These are phyloP conservation scores for Eubasilissa splendida DNA, from an alignment of 2,888 invertebrate genomes.

Conservation along the genomic window DNA sequence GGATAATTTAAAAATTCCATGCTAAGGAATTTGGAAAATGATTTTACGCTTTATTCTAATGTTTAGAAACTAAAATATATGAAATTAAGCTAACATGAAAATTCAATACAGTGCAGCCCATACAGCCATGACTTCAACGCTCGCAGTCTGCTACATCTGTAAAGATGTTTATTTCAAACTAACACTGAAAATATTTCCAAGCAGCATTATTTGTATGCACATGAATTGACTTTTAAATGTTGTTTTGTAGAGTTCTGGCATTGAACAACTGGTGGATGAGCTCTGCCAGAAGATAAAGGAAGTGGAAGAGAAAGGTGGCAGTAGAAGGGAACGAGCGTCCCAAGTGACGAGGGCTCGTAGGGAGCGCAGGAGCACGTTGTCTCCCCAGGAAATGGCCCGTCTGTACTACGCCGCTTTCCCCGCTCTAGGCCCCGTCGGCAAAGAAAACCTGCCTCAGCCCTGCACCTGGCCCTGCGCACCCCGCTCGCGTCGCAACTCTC, in stretches of 20 bases:
- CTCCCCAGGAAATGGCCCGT: constrained; percentile 78
- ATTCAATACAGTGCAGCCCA: too few relatives aligned
- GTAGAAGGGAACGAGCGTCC: constrained; percentile 61
- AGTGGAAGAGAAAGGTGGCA: constrained; percentile 68
- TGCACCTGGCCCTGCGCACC: constrained; percentile 65
- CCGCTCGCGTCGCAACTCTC: constrained; percentile 63
- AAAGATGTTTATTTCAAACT: too few relatives aligned
- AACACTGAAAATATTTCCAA: too few relatives aligned
- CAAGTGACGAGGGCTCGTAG: constrained; percentile 66
- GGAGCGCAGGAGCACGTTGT: constrained; percentile 61
- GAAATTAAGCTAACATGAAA: too few relatives aligned
- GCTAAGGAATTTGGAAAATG: too few relatives aligned
- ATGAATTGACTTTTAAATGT: background rate
- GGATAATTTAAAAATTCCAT: too few relatives aligned
- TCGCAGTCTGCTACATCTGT: too few relatives aligned
- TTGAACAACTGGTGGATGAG: constrained; percentile 88
- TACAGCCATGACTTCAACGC: too few relatives aligned
- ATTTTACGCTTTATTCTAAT: too few relatives aligned
- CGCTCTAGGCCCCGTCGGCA: constrained; percentile 72
- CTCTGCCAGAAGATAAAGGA: constrained; percentile 84
- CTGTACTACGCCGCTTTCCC: constrained; percentile 87
- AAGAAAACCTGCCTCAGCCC: constrained; percentile 61
- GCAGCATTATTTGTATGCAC: background rate
- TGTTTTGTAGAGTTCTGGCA: constrained; percentile 80
- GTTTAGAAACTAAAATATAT: too few relatives aligned